Evolutionary conservation across 2,888 invertebrate species (phyloP), one percentile per base, ranked within the genome.

Genomic region (Dasypogon diadema): DNA sequence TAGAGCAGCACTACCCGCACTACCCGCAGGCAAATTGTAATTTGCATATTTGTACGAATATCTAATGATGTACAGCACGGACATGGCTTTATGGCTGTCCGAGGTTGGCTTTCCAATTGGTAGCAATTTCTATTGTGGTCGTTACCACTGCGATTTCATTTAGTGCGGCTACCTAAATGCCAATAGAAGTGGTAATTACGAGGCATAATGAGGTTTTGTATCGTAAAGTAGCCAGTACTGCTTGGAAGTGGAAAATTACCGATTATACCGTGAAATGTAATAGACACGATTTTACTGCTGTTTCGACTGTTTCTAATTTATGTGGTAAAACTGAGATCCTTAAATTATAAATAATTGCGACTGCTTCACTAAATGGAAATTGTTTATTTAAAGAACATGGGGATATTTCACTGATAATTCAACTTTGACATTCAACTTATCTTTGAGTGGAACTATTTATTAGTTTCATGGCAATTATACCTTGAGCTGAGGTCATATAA

Each of bases 131-230:
- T 30, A 70, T 70, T 70, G 70, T 70, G 51, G 54, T 26, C 4
- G 51, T 54, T 30, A 34, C 70, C 18, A n/a, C 30, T 21, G 18
- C 24, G 54, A 70, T 70, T 51, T 51, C 70, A 70, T 70, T 70
- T 54, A 54, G 37, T 54, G 34, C 51, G 34, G 54, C 37, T 30
- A 12, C 22, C 56, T 46, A 73, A 56, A 73, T 56, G 24, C 42
- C 24, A 73, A 73, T 73, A 56, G 73, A 58, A 73, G 73, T 46
- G 42, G 56, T 56, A 73, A 73, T 73, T 73, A 73, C 42, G 26
- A 46, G 24, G 21, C 42, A 42, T 73, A 73, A 73, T 73, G 73
- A 73, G 70, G 70, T 54, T 70, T 70, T 70, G 54, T 70, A 30
- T 24, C 54, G 30, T 51, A 70, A 21, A 30, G 54, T 34, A 54